These are phyloP conservation scores for Spodoptera picta DNA, from an alignment of 2,888 invertebrate species.

Conservation along the genomic window DNA sequence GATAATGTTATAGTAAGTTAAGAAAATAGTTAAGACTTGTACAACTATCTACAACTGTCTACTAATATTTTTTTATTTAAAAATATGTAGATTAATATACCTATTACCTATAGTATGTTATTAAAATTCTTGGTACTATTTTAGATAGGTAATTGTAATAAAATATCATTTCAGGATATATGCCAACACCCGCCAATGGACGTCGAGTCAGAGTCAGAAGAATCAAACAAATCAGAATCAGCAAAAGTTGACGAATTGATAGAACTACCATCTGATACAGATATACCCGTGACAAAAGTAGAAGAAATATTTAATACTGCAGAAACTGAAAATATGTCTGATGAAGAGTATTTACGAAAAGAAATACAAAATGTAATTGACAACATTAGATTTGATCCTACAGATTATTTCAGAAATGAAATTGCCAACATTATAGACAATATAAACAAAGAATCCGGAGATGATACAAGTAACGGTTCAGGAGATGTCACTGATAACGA, in stretches of 20 bases:
- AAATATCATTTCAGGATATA: conserved; percentile 49
- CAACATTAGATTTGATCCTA: conserved; percentile 8
- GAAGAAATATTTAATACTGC: conserved; percentile 4
- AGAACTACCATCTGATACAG: not conserved
- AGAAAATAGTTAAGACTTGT: not conserved
- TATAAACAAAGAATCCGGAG: conserved; percentile 8
- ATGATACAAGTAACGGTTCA: conserved; percentile 2
- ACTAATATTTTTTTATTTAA: too few species aligned
- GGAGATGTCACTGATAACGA: conserved; percentile 7
- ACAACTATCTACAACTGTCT: too few species aligned
- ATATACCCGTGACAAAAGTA: not conserved
- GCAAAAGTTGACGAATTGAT: too few species aligned
- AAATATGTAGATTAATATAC: too few species aligned
- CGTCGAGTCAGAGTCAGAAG: conserved; percentile 9
- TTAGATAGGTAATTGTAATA: not conserved
- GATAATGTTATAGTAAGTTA: conserved; percentile 71
- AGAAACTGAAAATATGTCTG: not conserved
- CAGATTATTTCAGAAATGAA: conserved; percentile 51
- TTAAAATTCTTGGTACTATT: not conserved
- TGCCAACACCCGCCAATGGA: conserved; percentile 40
- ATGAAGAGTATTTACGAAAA: conserved; percentile 46
- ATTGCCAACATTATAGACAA: conserved; percentile 42
- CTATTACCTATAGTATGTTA: too few species aligned
- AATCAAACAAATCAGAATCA: conserved; percentile 1
- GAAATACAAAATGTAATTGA: conserved; percentile 51